phyloP scores from a whole-genome alignment of 2,797 vertebrate species.

The Epinephelus malabaricus region DNA sequence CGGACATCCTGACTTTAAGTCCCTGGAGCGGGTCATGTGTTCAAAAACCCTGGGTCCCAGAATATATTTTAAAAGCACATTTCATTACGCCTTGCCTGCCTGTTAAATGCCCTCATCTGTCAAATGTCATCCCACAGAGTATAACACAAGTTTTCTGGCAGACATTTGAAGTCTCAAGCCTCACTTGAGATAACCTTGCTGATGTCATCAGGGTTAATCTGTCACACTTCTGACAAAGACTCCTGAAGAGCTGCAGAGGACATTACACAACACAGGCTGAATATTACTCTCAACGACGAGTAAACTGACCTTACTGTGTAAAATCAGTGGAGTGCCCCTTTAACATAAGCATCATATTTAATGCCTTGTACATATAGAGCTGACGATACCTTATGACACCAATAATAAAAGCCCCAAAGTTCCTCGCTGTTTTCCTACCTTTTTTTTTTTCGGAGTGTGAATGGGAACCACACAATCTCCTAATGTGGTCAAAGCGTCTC shows the following conservation, averaged over 20 bases:
- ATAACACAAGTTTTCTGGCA: not conserved
- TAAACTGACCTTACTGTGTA: constrained; percentile 3
- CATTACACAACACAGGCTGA: constrained; percentile 2
- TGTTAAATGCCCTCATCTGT: constrained; percentile 22
- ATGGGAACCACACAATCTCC: constrained; percentile 24
- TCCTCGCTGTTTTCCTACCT: constrained; percentile 12
- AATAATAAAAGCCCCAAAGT: not conserved
- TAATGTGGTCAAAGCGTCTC: constrained; percentile 59
- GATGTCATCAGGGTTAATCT: constrained; percentile 23
- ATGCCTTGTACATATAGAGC: not conserved
- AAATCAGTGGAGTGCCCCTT: constrained; percentile 10
- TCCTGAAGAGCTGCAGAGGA: constrained; percentile 1
- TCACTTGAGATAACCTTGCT: constrained; percentile 20
- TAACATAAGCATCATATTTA: not conserved
- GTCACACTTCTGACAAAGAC: not conserved
- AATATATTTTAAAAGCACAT: constrained; percentile 21
- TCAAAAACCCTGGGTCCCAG: constrained; percentile 2
- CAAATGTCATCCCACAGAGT: not conserved
- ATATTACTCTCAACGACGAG: not conserved
- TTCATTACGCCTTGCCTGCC: not conserved
- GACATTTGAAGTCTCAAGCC: constrained; percentile 16
- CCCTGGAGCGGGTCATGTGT: not conserved
- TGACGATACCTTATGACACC: not conserved
- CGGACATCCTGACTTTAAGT: constrained; percentile 11
- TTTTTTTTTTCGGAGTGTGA: constrained; percentile 2